Conservation (phyloP, 1,140 invertebrate species). For the Trichonephila inaurata region DNA sequence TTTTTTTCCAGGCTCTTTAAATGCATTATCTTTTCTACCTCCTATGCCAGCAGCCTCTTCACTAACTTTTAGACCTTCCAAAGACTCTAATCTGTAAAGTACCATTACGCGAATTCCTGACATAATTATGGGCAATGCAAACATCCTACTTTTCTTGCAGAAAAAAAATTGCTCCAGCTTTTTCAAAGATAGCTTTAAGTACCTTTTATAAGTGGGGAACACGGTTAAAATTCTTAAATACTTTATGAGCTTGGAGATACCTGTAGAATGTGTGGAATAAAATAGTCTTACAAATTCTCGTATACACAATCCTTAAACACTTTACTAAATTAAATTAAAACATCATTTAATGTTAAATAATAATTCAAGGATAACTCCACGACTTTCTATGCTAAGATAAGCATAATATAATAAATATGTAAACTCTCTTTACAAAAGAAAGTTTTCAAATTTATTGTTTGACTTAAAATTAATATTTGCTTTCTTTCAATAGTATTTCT, state of each 20-base stretch:
- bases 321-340: no score
- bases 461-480: no score
- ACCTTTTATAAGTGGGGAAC: not conserved
- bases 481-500: no score
- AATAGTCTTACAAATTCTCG: not conserved
- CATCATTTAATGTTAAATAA: no score
- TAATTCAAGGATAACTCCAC: no score
- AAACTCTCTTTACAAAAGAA: not conserved
- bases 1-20: not conserved
- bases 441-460: not conserved
- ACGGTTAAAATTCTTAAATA: not conserved
- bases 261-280: slow-evolving; percentile 14
- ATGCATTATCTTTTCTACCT: not conserved
- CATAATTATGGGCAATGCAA: not conserved
- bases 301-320: no score
- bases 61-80: not conserved
- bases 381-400: no score
- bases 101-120: not conserved
- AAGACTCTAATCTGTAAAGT: not conserved
- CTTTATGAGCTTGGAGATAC: not conserved
- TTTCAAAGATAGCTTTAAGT: not conserved
- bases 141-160: not conserved
- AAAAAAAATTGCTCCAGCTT: not conserved
- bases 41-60: not conserved
- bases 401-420: not conserved